A percentile compares a stretch with the other conserved stretches of the same genome.
phyloP scores from a whole-genome alignment of 2,888 invertebrate genomes.

The Diaperis boleti region DNA sequence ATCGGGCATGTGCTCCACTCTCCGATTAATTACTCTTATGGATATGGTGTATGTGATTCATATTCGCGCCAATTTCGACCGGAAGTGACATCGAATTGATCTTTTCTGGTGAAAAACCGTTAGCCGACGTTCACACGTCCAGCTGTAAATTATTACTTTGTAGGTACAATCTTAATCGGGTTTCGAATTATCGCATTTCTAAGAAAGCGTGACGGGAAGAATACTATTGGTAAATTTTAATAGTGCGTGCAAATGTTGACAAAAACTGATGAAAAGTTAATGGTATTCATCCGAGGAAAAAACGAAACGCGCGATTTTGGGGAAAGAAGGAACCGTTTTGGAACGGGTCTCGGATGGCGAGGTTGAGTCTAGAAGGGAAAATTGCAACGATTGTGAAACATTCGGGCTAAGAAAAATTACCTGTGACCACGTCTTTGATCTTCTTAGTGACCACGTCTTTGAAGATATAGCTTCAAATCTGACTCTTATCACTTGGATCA shows the following conservation, averaged over 20 bases:
- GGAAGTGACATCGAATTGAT: constrained; percentile 10
- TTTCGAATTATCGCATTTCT: constrained; percentile 7
- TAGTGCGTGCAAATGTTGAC: constrained; percentile 28
- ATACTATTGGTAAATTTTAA: constrained; percentile 25
- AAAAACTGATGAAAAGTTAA: constrained; percentile 9
- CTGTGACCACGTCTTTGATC: no score
- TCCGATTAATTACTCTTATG: constrained; percentile 7
- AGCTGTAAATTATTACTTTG: background rate
- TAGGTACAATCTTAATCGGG: constrained; percentile 6
- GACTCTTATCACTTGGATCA: no score
- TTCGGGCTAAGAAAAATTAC: no score
- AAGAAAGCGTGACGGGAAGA: constrained; percentile 19
- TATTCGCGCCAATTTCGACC: background rate
- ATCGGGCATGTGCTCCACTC: constrained; percentile 18
- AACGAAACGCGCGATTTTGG: constrained; percentile 1
- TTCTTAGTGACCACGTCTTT: no score
- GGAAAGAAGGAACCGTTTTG: background rate
- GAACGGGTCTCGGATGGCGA: background rate
- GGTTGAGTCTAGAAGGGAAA: no score
- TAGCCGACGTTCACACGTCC: constrained; percentile 2
- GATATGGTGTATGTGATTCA: no score
- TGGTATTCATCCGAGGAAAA: background rate
- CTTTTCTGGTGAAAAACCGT: background rate
- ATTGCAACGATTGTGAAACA: no score
- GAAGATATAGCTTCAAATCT: no score